These are phyloP conservation scores for Threskiornis aethiopicus DNA, from an alignment of 2,797 vertebrate species.

Conservation along the genomic window DNA sequence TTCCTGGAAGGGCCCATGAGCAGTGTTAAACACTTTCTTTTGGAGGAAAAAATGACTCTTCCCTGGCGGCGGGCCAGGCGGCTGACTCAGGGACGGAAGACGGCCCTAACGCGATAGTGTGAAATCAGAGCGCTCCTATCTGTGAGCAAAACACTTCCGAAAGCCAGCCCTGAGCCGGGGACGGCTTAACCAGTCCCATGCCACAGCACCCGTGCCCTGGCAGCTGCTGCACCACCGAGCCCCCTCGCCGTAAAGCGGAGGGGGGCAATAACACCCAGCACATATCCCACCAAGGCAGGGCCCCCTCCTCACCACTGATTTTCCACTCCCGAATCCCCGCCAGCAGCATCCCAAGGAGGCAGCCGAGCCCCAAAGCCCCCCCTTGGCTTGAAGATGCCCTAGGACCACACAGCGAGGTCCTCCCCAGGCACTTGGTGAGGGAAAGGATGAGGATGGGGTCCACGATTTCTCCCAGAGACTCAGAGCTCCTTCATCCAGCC, in stretches of 20 bases:
- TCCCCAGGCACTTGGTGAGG: fast-evolving
- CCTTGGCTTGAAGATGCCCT: not conserved
- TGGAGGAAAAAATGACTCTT: slow-evolving; percentile 76
- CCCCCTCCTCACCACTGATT: not conserved
- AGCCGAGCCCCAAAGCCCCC: not conserved
- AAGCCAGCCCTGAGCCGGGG: not conserved
- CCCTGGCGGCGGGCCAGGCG: slow-evolving; percentile 65
- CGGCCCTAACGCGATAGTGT: slow-evolving; percentile 50
- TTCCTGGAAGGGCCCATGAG: slow-evolving; percentile 60
- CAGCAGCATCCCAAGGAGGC: not conserved
- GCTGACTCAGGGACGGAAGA: slow-evolving; percentile 74
- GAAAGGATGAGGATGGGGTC: not conserved
- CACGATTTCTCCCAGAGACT: not conserved
- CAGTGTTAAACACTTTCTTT: slow-evolving; percentile 70
- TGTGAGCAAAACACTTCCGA: slow-evolving; percentile 54
- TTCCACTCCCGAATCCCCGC: not conserved
- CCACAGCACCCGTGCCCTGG: fast-evolving
- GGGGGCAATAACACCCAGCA: not conserved
- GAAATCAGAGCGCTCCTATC: slow-evolving; percentile 59
- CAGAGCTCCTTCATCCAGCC: not conserved
- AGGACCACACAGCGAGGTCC: not conserved
- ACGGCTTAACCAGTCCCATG: not conserved
- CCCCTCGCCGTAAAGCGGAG: not conserved
- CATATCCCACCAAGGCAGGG: not conserved
- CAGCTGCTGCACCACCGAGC: not conserved